Evolutionary conservation across 2,888 invertebrate species (phyloP).

Genomic region (Napeogenes sylphis): DNA sequence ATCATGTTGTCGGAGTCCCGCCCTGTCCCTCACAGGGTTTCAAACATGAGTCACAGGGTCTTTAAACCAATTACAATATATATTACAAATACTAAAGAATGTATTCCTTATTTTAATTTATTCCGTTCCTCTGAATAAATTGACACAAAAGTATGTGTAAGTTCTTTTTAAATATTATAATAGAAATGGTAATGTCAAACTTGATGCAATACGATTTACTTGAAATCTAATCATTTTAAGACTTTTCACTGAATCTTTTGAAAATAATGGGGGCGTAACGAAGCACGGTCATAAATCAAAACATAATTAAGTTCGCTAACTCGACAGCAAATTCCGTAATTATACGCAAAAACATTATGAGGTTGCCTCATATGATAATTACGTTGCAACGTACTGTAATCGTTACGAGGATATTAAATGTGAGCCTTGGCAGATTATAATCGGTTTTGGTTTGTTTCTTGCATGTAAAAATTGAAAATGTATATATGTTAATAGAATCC

Average conservation of each 20-base stretch:
- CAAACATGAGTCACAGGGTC: background rate
- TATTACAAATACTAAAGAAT: background rate
- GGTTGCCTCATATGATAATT: constrained; percentile 26
- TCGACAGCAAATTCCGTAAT: constrained; percentile 32
- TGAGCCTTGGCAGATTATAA: constrained; percentile 8
- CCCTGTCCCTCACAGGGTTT: background rate
- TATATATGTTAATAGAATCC: too few species aligned
- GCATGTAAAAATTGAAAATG: background rate
- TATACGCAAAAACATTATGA: constrained; percentile 26
- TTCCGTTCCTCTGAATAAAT: background rate
- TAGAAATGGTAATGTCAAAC: background rate
- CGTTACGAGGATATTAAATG: constrained; percentile 8
- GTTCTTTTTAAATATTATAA: background rate
- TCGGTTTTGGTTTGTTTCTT: constrained; percentile 10
- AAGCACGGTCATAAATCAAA: constrained; percentile 35
- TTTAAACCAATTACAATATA: background rate
- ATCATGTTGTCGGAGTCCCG: constrained; percentile 32
- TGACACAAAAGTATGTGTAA: background rate
- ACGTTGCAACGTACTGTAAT: constrained; percentile 9
- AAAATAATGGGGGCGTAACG: constrained; percentile 19
- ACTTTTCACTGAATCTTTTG: constrained; percentile 1
- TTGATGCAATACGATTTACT: background rate
- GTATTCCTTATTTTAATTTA: background rate
- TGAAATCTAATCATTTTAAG: background rate
- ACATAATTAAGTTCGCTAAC: constrained; percentile 32